phyloP scores from a whole-genome alignment of 1,140 invertebrate genomes.

The Pogonomyrmex barbatus region DNA sequence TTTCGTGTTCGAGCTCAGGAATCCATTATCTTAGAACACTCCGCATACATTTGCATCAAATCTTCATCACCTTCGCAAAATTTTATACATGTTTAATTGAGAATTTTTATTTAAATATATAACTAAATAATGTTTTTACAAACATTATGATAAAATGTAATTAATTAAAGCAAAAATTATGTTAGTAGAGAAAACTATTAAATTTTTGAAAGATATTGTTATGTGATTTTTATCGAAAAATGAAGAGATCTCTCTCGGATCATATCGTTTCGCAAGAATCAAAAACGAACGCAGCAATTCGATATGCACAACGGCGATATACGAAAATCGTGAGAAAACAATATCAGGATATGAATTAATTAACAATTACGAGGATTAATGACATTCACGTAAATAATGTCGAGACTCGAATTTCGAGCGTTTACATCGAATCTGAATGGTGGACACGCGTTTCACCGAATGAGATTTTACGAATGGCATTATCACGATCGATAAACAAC shows the following conservation, averaged over 20 bases:
- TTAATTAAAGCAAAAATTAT: constrained; percentile 5
- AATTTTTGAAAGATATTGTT: background rate
- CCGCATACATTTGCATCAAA: background rate
- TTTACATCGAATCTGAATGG: constrained; percentile 36
- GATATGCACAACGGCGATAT: background rate
- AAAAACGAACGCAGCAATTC: background rate
- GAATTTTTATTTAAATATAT: background rate
- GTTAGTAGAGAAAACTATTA: background rate
- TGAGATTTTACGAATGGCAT: constrained; percentile 45
- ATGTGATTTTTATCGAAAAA: background rate
- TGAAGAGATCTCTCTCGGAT: constrained; percentile 2
- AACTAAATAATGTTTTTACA: background rate
- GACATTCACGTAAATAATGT: constrained; percentile 50
- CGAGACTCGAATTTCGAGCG: constrained; percentile 43
- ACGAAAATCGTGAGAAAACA: background rate
- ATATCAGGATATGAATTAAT: constrained; percentile 57
- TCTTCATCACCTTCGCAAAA: background rate
- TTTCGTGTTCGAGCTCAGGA: background rate
- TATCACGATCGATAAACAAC: constrained; percentile 61
- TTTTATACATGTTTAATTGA: background rate
- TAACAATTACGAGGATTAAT: constrained; percentile 66
- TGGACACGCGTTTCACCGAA: background rate
- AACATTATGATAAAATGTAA: background rate
- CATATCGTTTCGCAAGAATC: background rate
- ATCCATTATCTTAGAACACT: background rate